Base-by-base conservation (phyloP, 2,888 invertebrate genomes). In the Rhagonycha lutea region DNA sequence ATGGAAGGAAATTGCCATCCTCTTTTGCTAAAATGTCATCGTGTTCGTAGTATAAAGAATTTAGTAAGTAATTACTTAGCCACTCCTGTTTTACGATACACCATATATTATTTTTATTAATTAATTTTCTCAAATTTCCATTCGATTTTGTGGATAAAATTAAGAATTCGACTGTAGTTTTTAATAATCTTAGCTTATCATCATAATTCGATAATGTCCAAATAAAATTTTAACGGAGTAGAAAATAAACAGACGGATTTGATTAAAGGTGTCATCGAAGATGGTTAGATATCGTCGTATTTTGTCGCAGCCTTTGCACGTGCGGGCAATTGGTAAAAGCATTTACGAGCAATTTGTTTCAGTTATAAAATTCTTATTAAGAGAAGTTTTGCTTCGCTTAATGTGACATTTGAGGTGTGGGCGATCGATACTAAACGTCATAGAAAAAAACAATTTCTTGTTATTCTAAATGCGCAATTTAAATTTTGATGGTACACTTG, bases 41-140 rank as follows among this genome's bases (percentile, higher is more conserved):
- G 68, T 72, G 68, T 72, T 65, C 65, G 32, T 67, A 28, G 67
- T 61, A 29, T 67, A 74, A 74, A 69, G 62, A 73, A 72, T 72
- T 75, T 78, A 75, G 70, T 78, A 78, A 73, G 78, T 78, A 78
- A 78, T 78, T 77, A 77, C 77, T 72, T 72, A 61, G 67, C 69
- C 77, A 74, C 77, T 74, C 77, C 77, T 70, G 32, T 18, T 65
- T 65, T 65, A 8, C 47, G 47, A 47, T n/a, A 7, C 47, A 5
- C 47, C 8, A 47, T 47, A 18, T n/a, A 47, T 8, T 9, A 8
- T n/a, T 47, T 47, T 47, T n/a, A n/a, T n/a, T 47, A 47, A 47
- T 47, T 47, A 47, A 5, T 47, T 12, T 47, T 47, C n/a, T 47
- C 7, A 47, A 47, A n/a, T 47, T 47, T 7, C 12, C n/a, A n/a